Evolutionary conservation across 2,113 vertebrate species (phyloP).

Genomic region (Melanocharis versteri): DNA sequence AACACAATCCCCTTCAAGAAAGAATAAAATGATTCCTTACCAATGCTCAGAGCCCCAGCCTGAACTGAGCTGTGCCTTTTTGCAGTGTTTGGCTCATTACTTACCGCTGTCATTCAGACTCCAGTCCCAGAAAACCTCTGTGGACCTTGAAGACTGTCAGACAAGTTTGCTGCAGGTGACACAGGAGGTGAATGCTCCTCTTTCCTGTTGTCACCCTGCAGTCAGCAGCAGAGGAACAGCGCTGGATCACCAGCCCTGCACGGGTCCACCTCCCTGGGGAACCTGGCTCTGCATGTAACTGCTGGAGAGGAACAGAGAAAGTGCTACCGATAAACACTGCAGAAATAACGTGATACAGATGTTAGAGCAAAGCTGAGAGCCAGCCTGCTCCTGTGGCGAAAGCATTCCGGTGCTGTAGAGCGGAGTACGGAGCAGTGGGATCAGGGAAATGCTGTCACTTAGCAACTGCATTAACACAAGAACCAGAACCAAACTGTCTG

Average conservation of each 20-base stretch:
- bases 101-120: neutral
- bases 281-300: neutral
- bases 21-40: neutral
- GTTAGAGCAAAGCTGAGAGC: neutral
- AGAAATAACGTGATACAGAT: accelerated
- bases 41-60: neutral
- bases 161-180: neutral
- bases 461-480: neutral
- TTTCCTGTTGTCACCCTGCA: accelerated
- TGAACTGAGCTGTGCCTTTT: neutral
- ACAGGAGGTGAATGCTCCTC: neutral
- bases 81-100: neutral
- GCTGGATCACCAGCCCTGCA: neutral
- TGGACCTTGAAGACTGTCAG: neutral
- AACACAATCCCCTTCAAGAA: neutral
- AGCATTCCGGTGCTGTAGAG: neutral
- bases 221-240: neutral
- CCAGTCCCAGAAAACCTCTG: neutral
- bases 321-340: neutral
- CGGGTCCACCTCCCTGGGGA: neutral
- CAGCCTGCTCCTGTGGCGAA: neutral
- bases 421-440: accelerated
- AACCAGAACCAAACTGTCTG: neutral
- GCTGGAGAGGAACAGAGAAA: neutral
- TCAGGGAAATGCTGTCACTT: neutral